phyloP scores from a whole-genome alignment of 2,113 vertebrate species.

The Lasiurus cinereus region DNA sequence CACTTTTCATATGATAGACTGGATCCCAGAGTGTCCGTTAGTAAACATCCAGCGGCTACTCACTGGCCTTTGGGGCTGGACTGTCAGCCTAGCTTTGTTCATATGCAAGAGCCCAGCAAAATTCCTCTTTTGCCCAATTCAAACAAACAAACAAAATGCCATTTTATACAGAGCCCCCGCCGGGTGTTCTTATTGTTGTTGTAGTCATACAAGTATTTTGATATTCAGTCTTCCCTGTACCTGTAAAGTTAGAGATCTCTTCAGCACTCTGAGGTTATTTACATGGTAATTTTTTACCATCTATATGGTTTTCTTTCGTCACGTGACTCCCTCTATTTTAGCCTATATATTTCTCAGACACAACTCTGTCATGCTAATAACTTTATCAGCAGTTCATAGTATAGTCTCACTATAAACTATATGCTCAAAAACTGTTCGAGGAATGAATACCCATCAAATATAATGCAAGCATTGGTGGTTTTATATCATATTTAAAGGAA shows the following conservation, averaged over 20 bases:
- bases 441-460: not conserved
- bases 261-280: not conserved
- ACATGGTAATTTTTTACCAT: not conserved
- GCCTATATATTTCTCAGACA: not conserved
- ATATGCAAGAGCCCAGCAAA: not conserved
- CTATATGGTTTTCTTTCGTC: not conserved
- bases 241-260: not conserved
- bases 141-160: not conserved
- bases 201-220: not conserved
- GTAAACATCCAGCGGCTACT: not conserved
- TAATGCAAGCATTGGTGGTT: not conserved
- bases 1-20: constrained; percentile 35
- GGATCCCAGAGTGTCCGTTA: not conserved
- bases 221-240: not conserved
- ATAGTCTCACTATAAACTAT: not conserved
- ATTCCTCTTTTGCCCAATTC: not conserved
- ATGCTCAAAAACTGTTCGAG: not conserved
- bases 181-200: not conserved
- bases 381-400: not conserved
- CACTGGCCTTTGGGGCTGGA: not conserved
- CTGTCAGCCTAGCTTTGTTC: not conserved
- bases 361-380: not conserved
- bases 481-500: not conserved
- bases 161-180: not conserved
- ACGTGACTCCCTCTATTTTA: not conserved